A percentile compares a stretch with the other conserved stretches of the same genome.
Conservation (phyloP, 2,113 vertebrate genomes). For the Aphelocoma coerulescens region DNA sequence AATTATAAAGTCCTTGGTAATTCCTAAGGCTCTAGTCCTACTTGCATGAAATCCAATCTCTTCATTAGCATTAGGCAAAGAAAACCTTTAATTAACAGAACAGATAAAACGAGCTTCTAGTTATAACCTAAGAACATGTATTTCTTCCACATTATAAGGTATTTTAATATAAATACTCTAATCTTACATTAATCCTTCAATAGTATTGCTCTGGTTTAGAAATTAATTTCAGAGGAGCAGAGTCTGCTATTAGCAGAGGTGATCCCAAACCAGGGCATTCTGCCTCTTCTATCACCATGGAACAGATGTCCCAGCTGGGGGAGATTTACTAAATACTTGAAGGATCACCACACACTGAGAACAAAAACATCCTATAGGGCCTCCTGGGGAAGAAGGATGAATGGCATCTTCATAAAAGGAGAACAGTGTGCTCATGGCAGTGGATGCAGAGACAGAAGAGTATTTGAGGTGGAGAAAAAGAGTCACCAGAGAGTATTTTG, state of each 20-base stretch:
- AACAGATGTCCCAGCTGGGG: background rate
- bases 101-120: background rate
- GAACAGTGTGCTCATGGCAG: background rate
- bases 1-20: background rate
- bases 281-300: background rate
- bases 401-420: slow-evolving; percentile 3
- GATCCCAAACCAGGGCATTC: slow-evolving; percentile 2
- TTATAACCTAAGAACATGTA: background rate
- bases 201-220: background rate
- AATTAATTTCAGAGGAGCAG: slow-evolving; percentile 8
- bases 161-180: slow-evolving; percentile 19
- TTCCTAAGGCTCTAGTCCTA: background rate
- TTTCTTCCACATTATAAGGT: slow-evolving; percentile 2
- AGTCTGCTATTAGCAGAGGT: background rate
- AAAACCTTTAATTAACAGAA: slow-evolving; percentile 22
- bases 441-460: background rate
- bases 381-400: slow-evolving; percentile 2
- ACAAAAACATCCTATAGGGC: background rate
- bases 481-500: background rate
- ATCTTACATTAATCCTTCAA: slow-evolving; percentile 50
- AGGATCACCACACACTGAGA: background rate
- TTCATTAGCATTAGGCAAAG: slow-evolving; percentile 16
- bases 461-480: background rate
- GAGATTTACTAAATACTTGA: background rate
- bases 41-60: background rate